Evolutionary conservation across 2,113 vertebrate species (phyloP), one percentile per base, ranked within the genome.

Genomic region (Proteles cristata): DNA sequence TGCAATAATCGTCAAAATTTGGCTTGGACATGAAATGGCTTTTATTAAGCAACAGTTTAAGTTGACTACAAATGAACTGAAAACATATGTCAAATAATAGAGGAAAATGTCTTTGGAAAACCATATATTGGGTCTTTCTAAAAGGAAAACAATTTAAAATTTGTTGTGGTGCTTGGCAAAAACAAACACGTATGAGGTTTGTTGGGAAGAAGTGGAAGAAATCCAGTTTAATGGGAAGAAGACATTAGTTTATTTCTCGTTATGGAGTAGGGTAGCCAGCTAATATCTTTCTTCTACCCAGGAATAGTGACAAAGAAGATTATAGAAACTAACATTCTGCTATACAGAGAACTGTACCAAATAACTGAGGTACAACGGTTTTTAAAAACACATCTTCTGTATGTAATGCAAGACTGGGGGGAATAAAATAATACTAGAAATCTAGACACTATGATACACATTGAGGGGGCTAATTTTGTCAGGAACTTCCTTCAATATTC

Each of bases 41-140:
- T 94, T 95, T 73, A 82, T 85, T 80, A 92, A 94, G 82, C 45
- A 89, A 89, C 45, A 84, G 31, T 97, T 95, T 94, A 63, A 95
- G 11, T 74, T 83, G 63, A 81, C 14, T 50, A 85, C 43, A 95
- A 91, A 69, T 63, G 68, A 98, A 96, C 53, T 17, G 76, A 90
- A 95, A 93, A 11, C 4, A 11, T 68, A 83, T 93, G 81, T 94
- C 73, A 94, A 89, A 77, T 91, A 80, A 84, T 43, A 96, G 43
- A 9, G 31, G 28, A n/a, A 58, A 94, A 89, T 76, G 11, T 11
- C 7, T 96, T 94, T 89, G 71, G 53, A 93, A 94, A 86, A 61
- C 2, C 48, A 63, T 61, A 66, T 76, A 82, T 35, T 71, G n/a
- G 4, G 1, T 76, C 65, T 91, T 95, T 71, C 28, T 25, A 83